A percentile compares a stretch with the other conserved stretches of the same genome.
These are phyloP conservation scores for Trachelus stipa DNA, from an alignment of 2,888 invertebrate species.

Conservation along the genomic window DNA sequence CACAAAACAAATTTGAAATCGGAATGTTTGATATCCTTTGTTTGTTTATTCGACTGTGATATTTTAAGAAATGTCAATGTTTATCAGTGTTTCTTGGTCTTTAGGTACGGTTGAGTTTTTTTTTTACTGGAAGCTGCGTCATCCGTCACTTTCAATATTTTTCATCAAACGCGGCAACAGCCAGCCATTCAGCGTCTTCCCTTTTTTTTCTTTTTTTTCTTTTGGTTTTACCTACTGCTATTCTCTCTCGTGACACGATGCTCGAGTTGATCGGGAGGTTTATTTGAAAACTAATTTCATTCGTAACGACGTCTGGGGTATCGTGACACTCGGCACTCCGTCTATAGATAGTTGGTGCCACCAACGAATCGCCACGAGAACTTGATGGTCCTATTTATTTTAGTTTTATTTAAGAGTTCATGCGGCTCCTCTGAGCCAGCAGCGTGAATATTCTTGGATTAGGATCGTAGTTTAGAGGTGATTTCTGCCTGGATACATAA, in stretches of 20 bases:
- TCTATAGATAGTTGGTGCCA: neutral
- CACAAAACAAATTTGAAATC: neutral
- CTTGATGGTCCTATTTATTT: conserved; percentile 30
- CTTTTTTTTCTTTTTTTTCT: neutral
- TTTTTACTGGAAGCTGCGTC: neutral
- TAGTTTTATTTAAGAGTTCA: conserved; percentile 35
- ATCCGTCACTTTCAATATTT: neutral
- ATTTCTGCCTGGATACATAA: conserved; percentile 26
- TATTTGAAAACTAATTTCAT: conserved; percentile 34
- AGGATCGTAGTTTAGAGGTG: conserved; percentile 26
- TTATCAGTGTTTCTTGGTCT: neutral
- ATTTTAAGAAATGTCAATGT: neutral
- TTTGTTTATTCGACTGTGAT: neutral
- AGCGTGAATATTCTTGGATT: conserved; percentile 24
- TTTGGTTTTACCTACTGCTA: neutral
- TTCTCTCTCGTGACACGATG: conserved; percentile 7
- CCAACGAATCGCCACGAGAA: conserved; percentile 8
- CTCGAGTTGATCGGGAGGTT: conserved; percentile 20
- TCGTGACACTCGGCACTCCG: conserved; percentile 6
- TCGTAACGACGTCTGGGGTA: conserved; percentile 17
- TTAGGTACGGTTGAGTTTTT: neutral
- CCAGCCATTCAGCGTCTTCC: neutral
- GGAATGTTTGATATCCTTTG: neutral
- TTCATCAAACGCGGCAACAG: neutral
- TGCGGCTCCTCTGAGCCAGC: conserved; percentile 15